Conservation (phyloP, 2,113 vertebrate genomes). For the Callaeas wilsoni region DNA sequence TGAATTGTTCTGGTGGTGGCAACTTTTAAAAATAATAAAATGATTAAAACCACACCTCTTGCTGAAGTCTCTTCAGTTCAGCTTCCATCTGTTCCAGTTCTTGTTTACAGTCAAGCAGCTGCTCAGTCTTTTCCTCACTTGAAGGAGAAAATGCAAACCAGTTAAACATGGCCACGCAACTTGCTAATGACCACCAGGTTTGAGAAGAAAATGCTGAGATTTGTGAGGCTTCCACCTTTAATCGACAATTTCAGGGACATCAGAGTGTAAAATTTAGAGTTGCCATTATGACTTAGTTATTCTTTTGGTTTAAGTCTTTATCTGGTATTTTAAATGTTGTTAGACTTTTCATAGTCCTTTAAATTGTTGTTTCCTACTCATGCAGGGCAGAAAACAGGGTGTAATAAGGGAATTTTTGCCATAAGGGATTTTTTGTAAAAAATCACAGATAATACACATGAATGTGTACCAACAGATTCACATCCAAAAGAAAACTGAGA, state of each 20-base stretch:
- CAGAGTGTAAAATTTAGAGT: neutral
- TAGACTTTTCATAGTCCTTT: neutral
- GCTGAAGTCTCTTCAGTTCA: slow-evolving; percentile 90
- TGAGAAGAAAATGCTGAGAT: neutral
- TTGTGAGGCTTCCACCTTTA: neutral
- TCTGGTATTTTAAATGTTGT: neutral
- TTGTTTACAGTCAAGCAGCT: slow-evolving; percentile 93
- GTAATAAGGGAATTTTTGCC: neutral
- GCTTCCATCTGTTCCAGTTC: slow-evolving; percentile 90
- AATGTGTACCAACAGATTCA: neutral
- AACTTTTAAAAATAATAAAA: neutral
- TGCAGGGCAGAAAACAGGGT: accelerated
- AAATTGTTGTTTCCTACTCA: neutral
- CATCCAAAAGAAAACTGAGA: neutral
- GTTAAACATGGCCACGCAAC: neutral
- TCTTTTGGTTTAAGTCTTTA: neutral
- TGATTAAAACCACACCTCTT: slow-evolving; percentile 80
- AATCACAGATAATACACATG: accelerated
- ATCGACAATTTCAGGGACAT: neutral
- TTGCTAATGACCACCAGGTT: neutral
- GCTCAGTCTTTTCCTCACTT: slow-evolving; percentile 98
- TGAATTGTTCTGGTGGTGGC: neutral
- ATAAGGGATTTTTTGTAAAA: neutral
- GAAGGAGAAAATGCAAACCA: slow-evolving; percentile 2
- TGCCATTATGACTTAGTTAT: neutral